Conservation (phyloP, 2,888 invertebrate genomes). For the Ganaspis brasiliensis region DNA sequence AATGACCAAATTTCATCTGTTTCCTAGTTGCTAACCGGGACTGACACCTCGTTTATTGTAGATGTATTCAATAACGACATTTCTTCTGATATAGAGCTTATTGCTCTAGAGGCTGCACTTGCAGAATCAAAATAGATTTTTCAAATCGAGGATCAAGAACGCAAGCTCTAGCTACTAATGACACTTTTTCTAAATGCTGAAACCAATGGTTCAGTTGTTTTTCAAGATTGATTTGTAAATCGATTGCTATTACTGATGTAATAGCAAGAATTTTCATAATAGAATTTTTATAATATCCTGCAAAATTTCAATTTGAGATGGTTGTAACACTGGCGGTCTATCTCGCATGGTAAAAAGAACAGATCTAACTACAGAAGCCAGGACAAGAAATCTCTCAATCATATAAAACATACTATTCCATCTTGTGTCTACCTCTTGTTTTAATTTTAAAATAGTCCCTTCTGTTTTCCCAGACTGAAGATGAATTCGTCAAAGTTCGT, state of each 20-base stretch:
- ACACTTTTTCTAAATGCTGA: neutral
- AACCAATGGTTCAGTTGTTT: neutral
- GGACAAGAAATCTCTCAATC: slow-evolving; percentile 43
- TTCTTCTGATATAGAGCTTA: neutral
- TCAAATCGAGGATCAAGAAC: slow-evolving; percentile 27
- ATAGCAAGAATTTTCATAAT: neutral
- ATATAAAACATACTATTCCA: slow-evolving; percentile 53
- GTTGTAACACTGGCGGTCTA: slow-evolving; percentile 8
- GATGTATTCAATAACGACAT: neutral
- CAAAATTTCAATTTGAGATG: slow-evolving; percentile 28
- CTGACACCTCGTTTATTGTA: neutral
- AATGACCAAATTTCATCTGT: neutral
- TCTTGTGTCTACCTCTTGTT: slow-evolving; percentile 41
- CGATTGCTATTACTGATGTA: neutral
- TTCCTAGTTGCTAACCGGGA: neutral
- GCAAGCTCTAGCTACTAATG: slow-evolving; percentile 1
- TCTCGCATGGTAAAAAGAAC: slow-evolving; percentile 35
- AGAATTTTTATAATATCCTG: slow-evolving; percentile 29
- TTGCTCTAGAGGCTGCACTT: neutral
- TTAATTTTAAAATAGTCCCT: slow-evolving; percentile 41
- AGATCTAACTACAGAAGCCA: slow-evolving; percentile 30
- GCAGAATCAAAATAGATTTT: neutral
- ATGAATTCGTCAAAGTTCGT: slow-evolving; percentile 47
- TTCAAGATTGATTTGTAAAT: neutral
- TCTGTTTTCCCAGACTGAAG: slow-evolving; percentile 22